Evolutionary conservation across 2,888 invertebrate genomes (phyloP).

Genomic region (Nineta flava): DNA sequence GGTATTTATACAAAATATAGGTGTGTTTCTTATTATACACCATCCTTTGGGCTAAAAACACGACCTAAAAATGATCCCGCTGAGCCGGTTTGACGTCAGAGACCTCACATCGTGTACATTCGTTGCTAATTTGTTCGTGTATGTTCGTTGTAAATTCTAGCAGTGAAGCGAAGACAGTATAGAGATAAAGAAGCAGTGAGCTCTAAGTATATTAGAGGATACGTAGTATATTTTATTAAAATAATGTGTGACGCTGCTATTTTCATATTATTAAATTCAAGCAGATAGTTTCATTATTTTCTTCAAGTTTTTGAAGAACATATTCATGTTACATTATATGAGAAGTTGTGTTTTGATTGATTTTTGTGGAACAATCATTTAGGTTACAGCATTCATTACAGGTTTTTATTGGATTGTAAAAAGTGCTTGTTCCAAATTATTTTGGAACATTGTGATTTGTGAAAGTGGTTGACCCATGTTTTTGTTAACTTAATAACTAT

Average conservation of each 20-base stretch:
- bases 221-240: background rate
- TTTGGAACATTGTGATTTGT: too few species aligned
- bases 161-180: constrained; percentile 20
- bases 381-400: too few species aligned
- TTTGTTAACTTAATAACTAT: too few species aligned
- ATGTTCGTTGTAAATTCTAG: constrained; percentile 18
- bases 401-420: too few species aligned
- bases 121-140: constrained; percentile 18
- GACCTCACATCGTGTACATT: constrained; percentile 16
- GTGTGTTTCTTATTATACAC: constrained; percentile 13
- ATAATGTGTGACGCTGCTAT: background rate
- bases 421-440: too few species aligned
- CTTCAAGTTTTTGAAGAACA: too few species aligned
- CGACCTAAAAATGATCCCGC: constrained; percentile 19
- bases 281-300: too few species aligned
- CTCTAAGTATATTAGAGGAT: background rate
- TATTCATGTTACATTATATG: background rate
- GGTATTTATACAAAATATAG: constrained; percentile 13
- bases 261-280: background rate
- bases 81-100: constrained; percentile 18
- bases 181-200: constrained; percentile 4
- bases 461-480: too few species aligned
- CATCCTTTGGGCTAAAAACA: constrained; percentile 23
- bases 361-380: background rate
- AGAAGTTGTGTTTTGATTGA: background rate